Evolutionary conservation across 2,797 vertebrate species (phyloP).

Genomic region (Cossypha caffra): DNA sequence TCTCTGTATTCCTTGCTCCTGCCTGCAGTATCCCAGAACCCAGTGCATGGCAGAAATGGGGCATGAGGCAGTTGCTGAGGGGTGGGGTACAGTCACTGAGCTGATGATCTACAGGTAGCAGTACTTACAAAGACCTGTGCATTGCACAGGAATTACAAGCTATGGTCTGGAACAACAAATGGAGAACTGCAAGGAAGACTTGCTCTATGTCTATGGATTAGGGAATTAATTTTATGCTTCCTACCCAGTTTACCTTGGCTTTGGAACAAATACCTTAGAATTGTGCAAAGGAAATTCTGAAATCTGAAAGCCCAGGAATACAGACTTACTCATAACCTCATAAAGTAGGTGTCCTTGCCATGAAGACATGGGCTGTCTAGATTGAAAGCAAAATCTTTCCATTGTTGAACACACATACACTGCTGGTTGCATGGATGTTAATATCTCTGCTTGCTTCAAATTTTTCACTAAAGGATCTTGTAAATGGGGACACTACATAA

Average conservation of each 20-base stretch:
- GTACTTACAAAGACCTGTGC: not conserved
- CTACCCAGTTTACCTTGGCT: not conserved
- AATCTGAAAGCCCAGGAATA: not conserved
- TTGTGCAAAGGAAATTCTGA: not conserved
- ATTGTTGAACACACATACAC: not conserved
- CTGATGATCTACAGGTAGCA: not conserved
- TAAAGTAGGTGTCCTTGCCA: not conserved
- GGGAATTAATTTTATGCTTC: not conserved
- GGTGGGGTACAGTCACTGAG: not conserved
- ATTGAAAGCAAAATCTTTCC: not conserved
- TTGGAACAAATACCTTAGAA: not conserved
- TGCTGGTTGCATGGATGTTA: not conserved
- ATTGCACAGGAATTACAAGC: not conserved
- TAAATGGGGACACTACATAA: not conserved
- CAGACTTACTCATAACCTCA: not conserved
- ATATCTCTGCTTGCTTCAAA: not conserved
- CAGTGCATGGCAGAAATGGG: not conserved
- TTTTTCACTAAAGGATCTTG: not conserved
- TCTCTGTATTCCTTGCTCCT: not conserved
- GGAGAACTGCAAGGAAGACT: not conserved
- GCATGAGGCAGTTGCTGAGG: not conserved
- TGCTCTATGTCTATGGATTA: not conserved
- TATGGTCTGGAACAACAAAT: not conserved
- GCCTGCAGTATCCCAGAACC: not conserved
- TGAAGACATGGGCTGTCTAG: not conserved